Base-by-base conservation (phyloP, 2,797 vertebrate genomes). In the Pseudopleuronectes americanus region DNA sequence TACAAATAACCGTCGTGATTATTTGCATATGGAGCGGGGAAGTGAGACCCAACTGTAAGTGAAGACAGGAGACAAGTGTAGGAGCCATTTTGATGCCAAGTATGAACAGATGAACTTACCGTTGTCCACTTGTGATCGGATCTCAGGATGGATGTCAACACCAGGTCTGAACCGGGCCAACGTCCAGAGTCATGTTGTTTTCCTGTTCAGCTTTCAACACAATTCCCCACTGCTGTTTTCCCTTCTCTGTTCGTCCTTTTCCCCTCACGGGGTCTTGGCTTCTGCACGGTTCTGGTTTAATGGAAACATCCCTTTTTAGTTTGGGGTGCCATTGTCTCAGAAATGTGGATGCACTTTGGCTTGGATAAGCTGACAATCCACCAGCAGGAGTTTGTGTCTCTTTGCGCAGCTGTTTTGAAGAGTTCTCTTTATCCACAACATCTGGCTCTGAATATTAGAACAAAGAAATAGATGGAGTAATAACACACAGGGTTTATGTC, bases 391-490 rank as follows among this genome's bases (percentile, higher is more conserved):
- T 78, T 76, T 71, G 81, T 28, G 2, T 51, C 38, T 64, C 52
- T 52, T 56, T 23, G 4, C 55, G 43, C 83, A 81, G 84, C 85
- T 87, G 85, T 80, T 87, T 79, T 90, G 77, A 87, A 89, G 86
- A 77, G 54, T 61, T 72, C 74, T 77, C 85, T 89, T 76, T 79
- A 88, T 88, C 83, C 68, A 65, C 74, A 68, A 68, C 87, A 89
- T 89, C 84, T 87, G 85, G 80, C 52, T 56, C 80, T 75, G 80
- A 87, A 74, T 60, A 28, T 56, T 36, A 70, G 74, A 53, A 75
- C 48, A 12, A 28, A 54, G 26, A 48, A 33, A 10, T 28, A 41
- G 68, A 67, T 53, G 43, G 36, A 75, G 61, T 33, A 56, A 61
- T 26, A 68, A 67, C 48, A 67, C 17, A 22, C 57, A 19, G 33